Conservation (phyloP, 2,888 invertebrate species). For the Lottia gigantea region DNA sequence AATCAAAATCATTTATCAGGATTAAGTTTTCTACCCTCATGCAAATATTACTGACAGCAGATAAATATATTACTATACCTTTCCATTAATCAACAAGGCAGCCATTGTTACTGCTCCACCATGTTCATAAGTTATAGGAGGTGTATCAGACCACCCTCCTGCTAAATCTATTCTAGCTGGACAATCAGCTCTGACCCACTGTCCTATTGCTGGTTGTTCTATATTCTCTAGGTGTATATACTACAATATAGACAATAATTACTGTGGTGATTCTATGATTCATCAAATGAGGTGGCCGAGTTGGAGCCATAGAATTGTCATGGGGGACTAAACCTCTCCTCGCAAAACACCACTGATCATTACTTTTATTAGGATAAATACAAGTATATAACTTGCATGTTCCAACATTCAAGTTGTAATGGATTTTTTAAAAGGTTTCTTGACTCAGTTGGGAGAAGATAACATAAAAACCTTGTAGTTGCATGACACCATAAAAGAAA, state of each 20-base stretch:
- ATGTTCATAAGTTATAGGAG: constrained; percentile 73
- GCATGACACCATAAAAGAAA: too few species aligned
- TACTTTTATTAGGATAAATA: too few species aligned
- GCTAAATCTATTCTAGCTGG: constrained; percentile 71
- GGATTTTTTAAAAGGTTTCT: too few species aligned
- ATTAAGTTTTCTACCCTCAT: too few species aligned
- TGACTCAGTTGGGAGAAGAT: too few species aligned
- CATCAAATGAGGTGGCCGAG: too few species aligned
- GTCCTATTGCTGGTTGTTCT: constrained; percentile 48
- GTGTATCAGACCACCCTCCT: constrained; percentile 74
- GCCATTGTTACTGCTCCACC: constrained; percentile 70
- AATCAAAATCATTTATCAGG: background rate
- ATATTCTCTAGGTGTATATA: constrained; percentile 45
- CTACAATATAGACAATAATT: constrained; percentile 34
- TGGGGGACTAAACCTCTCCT: too few species aligned
- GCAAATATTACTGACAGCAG: background rate
- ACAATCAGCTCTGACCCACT: constrained; percentile 69
- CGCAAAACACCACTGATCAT: too few species aligned
- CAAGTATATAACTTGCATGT: too few species aligned
- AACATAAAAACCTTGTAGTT: too few species aligned
- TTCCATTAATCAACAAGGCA: constrained; percentile 70
- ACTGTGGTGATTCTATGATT: background rate
- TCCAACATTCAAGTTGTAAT: too few species aligned
- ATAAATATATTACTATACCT: constrained; percentile 49
- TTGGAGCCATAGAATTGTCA: too few species aligned